Conservation (phyloP, 2,888 invertebrate species). For the Lampropteryx suffumata region DNA sequence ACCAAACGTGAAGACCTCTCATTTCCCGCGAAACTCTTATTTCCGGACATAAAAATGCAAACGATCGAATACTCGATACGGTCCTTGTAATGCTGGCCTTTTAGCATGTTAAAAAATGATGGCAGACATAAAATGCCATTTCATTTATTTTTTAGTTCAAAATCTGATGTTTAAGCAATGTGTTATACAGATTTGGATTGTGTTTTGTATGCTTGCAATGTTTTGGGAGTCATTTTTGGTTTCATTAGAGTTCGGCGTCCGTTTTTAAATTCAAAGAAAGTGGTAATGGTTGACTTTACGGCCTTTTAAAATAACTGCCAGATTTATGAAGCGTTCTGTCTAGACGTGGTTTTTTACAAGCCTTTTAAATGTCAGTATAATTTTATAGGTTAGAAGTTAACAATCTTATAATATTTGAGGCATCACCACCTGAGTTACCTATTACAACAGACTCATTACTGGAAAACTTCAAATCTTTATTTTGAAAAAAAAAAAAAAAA, state of each 20-base stretch:
- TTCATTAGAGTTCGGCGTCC: not conserved
- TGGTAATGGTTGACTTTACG: slow-evolving; percentile 10
- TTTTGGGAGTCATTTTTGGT: slow-evolving; percentile 15
- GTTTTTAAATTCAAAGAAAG: slow-evolving; percentile 13
- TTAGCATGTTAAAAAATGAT: slow-evolving; percentile 52
- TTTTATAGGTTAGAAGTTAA: slow-evolving; percentile 2
- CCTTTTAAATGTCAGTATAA: slow-evolving; percentile 7
- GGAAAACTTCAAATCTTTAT: too few species aligned
- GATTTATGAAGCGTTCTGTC: slow-evolving; percentile 11
- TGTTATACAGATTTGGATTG: slow-evolving; percentile 26
- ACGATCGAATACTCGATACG: slow-evolving; percentile 40
- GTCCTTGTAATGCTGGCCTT: slow-evolving; percentile 46
- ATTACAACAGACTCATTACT: too few species aligned
- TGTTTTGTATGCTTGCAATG: slow-evolving; percentile 27
- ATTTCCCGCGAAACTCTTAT: slow-evolving; percentile 48
- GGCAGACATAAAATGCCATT: slow-evolving; percentile 43
- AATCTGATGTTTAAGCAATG: slow-evolving; percentile 43
- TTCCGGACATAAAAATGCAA: slow-evolving; percentile 36
- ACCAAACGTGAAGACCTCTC: slow-evolving; percentile 58
- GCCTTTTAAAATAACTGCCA: slow-evolving; percentile 12
- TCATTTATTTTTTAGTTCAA: slow-evolving; percentile 40
- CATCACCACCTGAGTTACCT: too few species aligned
- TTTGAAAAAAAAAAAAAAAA: too few species aligned
- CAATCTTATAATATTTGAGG: not conserved
- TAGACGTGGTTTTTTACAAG: slow-evolving; percentile 9